phyloP scores from a whole-genome alignment of 1,140 invertebrate genomes.

The Drosophila sproati region DNA sequence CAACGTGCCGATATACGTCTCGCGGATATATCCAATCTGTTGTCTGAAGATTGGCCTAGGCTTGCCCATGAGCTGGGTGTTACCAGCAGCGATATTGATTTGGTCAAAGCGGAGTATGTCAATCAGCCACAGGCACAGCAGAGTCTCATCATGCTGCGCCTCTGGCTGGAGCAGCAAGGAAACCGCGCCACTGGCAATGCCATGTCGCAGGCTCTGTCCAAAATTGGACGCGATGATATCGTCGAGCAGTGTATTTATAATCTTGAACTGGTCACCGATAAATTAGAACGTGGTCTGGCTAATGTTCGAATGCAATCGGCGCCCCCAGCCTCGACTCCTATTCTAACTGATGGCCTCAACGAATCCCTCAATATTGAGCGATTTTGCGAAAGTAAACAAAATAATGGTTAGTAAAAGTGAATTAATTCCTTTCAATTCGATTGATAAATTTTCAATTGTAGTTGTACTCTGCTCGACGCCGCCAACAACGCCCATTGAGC shows the following conservation, averaged over 20 bases:
- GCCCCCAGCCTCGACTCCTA: background rate
- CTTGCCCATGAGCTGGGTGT: slow-evolving; percentile 94
- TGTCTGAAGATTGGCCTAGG: slow-evolving; percentile 95
- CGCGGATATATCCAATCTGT: slow-evolving; percentile 95
- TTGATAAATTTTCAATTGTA: background rate
- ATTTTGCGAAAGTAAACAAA: background rate
- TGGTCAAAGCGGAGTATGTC: slow-evolving; percentile 93
- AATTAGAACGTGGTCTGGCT: slow-evolving; percentile 91
- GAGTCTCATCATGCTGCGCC: slow-evolving; percentile 94
- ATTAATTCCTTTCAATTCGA: too few species aligned
- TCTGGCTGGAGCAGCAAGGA: slow-evolving; percentile 88
- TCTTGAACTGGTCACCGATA: slow-evolving; percentile 91
- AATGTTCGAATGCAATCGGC: slow-evolving; percentile 56
- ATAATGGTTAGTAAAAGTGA: slow-evolving; percentile 6
- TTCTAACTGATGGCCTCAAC: slow-evolving; percentile 12
- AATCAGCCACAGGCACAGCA: slow-evolving; percentile 91
- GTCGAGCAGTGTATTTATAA: slow-evolving; percentile 89
- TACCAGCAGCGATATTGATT: slow-evolving; percentile 92
- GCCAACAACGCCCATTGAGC: background rate
- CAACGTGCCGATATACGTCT: slow-evolving; percentile 87
- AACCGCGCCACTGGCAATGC: slow-evolving; percentile 87
- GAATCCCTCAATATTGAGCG: slow-evolving; percentile 28
- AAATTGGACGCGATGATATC: slow-evolving; percentile 95
- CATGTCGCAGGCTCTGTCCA: slow-evolving; percentile 93
- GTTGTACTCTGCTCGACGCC: background rate